Percentiles rank a stretch among this genome's conserved stretches.
phyloP scores from a whole-genome alignment of 2,888 invertebrate species.

The Cerceris rybyensis region DNA sequence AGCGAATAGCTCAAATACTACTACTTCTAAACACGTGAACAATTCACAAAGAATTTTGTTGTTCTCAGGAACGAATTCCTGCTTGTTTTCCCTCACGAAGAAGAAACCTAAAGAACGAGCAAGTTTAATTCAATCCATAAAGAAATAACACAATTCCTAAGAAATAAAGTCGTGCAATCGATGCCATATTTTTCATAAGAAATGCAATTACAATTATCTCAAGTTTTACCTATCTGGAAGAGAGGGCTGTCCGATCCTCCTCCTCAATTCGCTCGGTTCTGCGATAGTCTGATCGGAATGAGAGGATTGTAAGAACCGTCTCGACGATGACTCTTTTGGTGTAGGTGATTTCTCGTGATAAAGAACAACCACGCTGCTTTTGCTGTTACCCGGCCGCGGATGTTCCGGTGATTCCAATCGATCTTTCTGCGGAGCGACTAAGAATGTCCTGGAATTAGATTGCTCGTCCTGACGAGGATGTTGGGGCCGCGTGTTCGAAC shows the following conservation, averaged over 20 bases:
- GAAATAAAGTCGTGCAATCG: no score
- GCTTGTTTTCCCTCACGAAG: no score
- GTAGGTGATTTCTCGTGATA: constrained; percentile 67
- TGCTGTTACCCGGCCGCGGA: constrained; percentile 68
- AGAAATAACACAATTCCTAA: no score
- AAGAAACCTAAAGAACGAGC: no score
- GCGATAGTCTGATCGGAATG: constrained; percentile 66
- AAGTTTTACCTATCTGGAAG: constrained; percentile 20
- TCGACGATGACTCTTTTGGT: constrained; percentile 46
- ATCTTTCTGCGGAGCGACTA: constrained; percentile 56
- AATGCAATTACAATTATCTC: not conserved
- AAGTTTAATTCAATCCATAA: no score
- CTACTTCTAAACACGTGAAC: no score
- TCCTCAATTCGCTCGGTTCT: not conserved
- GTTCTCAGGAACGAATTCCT: no score
- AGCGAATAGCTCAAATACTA: no score
- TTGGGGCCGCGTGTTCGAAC: constrained; percentile 2
- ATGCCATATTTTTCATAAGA: no score
- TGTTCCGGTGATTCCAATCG: constrained; percentile 41
- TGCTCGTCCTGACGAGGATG: constrained; percentile 15
- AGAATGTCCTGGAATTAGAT: constrained; percentile 40
- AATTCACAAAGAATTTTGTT: no score
- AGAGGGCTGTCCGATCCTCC: not conserved
- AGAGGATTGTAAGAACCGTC: constrained; percentile 50
- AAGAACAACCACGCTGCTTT: constrained; percentile 74